Evolutionary conservation across 2,888 invertebrate species (phyloP).

Genomic region (Hydrotaea diabolus): DNA sequence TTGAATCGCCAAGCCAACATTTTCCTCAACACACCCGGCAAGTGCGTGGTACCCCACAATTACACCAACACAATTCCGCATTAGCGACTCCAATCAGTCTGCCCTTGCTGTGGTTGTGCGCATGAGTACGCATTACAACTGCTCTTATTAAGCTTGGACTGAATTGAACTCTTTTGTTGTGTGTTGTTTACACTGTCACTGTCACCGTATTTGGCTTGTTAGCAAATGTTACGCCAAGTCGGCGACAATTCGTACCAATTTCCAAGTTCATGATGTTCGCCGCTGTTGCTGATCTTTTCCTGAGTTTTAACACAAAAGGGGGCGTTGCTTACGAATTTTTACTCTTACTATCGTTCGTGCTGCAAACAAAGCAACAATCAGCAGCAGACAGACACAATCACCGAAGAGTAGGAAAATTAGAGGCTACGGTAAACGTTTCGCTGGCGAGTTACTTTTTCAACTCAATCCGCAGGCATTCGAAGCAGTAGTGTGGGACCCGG

Average conservation of each 20-base stretch:
- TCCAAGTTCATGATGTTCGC: slow-evolving; percentile 45
- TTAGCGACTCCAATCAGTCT: not conserved
- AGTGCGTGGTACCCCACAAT: too few relatives aligned
- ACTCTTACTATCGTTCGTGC: slow-evolving; percentile 52
- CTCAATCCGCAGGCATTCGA: not conserved
- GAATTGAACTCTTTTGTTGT: not conserved
- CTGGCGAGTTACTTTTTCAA: not conserved
- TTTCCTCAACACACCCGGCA: too few relatives aligned
- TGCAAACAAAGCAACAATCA: too few relatives aligned
- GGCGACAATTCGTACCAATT: slow-evolving; percentile 23
- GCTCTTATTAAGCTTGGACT: slow-evolving; percentile 20
- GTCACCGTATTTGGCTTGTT: slow-evolving; percentile 23
- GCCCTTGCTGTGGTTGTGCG: not conserved
- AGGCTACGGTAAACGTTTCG: slow-evolving; percentile 28
- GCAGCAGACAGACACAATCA: too few relatives aligned
- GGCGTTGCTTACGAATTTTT: slow-evolving; percentile 23
- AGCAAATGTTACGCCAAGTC: slow-evolving; percentile 25
- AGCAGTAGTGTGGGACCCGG: too few relatives aligned
- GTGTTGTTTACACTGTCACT: not conserved
- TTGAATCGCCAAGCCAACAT: too few relatives aligned
- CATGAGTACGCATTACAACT: not conserved
- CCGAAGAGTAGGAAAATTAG: not conserved
- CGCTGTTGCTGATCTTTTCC: not conserved
- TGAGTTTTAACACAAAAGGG: slow-evolving; percentile 27
- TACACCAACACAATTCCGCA: not conserved